These are phyloP conservation scores for Cepaea nemoralis DNA, from an alignment of 1,140 invertebrate genomes.

Conservation along the genomic window DNA sequence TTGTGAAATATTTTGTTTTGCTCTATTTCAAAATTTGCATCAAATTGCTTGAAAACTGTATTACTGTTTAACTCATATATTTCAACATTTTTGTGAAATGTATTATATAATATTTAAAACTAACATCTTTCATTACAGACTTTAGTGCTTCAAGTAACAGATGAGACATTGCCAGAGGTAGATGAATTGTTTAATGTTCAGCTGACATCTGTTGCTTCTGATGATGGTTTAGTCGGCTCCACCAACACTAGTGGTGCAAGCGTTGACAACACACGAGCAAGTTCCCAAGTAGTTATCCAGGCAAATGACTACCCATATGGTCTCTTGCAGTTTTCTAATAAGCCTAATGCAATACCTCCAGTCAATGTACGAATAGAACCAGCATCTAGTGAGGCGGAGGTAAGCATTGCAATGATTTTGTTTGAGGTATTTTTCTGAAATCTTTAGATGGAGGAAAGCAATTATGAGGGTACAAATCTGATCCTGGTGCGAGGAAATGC, in stretches of 20 bases:
- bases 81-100: no score
- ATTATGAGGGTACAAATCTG: no score
- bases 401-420: no score
- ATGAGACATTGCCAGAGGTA: conserved; percentile 65
- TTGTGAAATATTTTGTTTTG: no score
- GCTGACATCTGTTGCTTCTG: conserved; percentile 52
- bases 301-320: conserved; percentile 68
- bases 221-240: conserved; percentile 60
- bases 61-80: no score
- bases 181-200: conserved; percentile 60
- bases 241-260: conserved; percentile 70
- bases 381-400: conserved; percentile 45
- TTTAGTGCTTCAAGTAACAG: conserved; percentile 55
- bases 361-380: conserved; percentile 52
- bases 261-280: conserved; percentile 50
- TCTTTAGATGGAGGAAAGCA: no score
- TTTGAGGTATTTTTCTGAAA: no score
- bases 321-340: conserved; percentile 64
- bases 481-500: no score
- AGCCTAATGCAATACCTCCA: conserved; percentile 45
- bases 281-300: conserved; percentile 51
- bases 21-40: no score
- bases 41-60: no score
- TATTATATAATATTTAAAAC: no score
- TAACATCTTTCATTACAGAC: conserved; percentile 54